These are phyloP conservation scores for Characodon lateralis DNA, from an alignment of 2,797 vertebrate species.

Conservation along the genomic window DNA sequence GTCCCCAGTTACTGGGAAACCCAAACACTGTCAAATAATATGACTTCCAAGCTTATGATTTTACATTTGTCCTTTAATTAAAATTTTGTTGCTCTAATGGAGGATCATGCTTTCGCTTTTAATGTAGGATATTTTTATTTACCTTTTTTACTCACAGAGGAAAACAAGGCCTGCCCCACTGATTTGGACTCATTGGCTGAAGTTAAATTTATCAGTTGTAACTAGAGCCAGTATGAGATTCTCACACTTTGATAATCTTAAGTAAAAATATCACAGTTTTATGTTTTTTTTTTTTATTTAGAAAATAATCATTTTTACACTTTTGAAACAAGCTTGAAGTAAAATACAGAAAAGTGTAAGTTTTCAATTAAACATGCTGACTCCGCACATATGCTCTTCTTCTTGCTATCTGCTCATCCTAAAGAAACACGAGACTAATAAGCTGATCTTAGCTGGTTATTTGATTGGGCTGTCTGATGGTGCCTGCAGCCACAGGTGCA, in stretches of 20 bases:
- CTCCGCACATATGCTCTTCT: not conserved
- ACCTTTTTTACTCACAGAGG: conserved; percentile 23
- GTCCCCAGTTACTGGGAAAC: not conserved
- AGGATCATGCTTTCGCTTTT: not conserved
- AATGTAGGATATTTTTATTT: conserved; percentile 1
- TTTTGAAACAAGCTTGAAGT: not conserved
- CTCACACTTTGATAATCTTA: no score
- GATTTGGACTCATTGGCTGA: conserved; percentile 27
- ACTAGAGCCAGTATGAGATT: no score
- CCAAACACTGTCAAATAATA: not conserved
- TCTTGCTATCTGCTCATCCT: not conserved
- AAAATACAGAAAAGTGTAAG: not conserved
- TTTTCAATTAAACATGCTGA: not conserved
- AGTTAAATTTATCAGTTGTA: conserved; percentile 12
- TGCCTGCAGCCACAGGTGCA: not conserved
- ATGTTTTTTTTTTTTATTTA: no score
- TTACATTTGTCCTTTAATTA: not conserved
- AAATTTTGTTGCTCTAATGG: not conserved
- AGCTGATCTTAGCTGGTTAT: not conserved
- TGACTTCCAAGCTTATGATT: not conserved
- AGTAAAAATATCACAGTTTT: no score
- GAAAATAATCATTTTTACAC: no score
- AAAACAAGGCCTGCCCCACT: conserved; percentile 17
- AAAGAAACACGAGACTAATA: not conserved
- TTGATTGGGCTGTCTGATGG: not conserved